These are phyloP conservation scores for Tychaedon coryphoeus DNA, from an alignment of 2,113 vertebrate genomes.

Conservation along the genomic window DNA sequence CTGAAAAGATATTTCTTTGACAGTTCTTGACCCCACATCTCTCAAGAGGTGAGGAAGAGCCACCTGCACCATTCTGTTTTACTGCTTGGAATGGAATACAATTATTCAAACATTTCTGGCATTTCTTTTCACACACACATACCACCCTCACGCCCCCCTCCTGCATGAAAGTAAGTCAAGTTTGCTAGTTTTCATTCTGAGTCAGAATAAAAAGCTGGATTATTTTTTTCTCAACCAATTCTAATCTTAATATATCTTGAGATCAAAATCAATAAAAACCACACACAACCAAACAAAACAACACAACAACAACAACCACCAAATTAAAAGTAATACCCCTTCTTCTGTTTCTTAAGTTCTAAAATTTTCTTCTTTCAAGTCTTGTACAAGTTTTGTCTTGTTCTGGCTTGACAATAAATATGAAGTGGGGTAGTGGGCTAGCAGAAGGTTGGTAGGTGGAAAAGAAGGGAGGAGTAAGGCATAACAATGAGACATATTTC, in stretches of 20 bases:
- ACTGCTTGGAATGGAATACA: neutral
- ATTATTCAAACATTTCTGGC: neutral
- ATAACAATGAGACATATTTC: constrained; percentile 53
- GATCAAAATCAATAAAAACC: neutral
- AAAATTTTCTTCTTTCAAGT: neutral
- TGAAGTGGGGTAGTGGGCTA: neutral
- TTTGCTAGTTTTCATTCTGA: neutral
- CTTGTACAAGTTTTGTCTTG: neutral
- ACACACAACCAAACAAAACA: neutral
- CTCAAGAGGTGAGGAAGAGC: neutral
- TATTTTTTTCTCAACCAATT: neutral
- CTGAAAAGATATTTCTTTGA: neutral
- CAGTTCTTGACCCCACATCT: neutral
- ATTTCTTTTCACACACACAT: neutral
- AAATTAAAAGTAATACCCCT: neutral
- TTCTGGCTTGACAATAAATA: neutral
- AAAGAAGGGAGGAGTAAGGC: constrained; percentile 35
- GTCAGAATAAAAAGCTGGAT: neutral
- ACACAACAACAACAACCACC: neutral
- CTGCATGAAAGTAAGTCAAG: neutral
- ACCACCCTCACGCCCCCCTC: neutral
- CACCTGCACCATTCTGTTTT: neutral
- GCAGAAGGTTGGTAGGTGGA: constrained; percentile 62
- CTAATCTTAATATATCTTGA: neutral
- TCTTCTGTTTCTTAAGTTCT: neutral